Evolutionary conservation across 2,888 invertebrate species (phyloP), one percentile per base, ranked within the genome.

Genomic region (Conistra vaccinii): DNA sequence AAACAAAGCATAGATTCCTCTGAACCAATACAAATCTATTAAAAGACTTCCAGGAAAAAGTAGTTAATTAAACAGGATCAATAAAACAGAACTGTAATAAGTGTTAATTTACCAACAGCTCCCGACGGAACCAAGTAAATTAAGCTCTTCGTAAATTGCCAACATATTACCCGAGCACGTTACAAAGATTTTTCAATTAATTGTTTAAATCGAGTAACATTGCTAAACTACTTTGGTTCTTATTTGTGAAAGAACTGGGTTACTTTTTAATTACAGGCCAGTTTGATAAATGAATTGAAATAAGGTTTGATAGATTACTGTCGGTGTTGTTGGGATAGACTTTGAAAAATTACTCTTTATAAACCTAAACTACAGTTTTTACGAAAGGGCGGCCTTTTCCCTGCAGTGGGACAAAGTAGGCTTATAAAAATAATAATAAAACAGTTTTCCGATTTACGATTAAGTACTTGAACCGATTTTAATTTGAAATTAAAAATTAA

Each of bases 101-200:
- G 71, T 80, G 80, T 79, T 83, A 85, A 83, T 73, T 73, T 74
- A 62, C 76, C 69, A 73, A 73, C 70, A 35, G 53, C 71, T 80
- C 80, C 76, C 70, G 48, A 42, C 35, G 71, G 80, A 70, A 76
- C 60, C 63, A 42, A 83, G 72, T 70, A 77, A 84, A 83, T 84
- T 85, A 80, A 85, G 69, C 66, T 84, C 77, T 67, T 67, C 66
- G 85, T 53, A 76, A 82, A 85, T 85, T 72, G 73, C 69, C 77
- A 60, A 77, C 63, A 76, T 79, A 80, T 82, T 76, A 82, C 71
- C 57, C 67, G 53, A 61, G n/a, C 69, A 62, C 67, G 76, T 75
- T 51, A 79, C 63, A 48, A 53, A 42, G 77, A 81, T 81, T 79
- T 80, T 80, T 77, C 71, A 82, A 66, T 82, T 71, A 80, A 66